Evolutionary conservation across 2,113 vertebrate species (phyloP).

Genomic region (Dipodomys ordii): DNA sequence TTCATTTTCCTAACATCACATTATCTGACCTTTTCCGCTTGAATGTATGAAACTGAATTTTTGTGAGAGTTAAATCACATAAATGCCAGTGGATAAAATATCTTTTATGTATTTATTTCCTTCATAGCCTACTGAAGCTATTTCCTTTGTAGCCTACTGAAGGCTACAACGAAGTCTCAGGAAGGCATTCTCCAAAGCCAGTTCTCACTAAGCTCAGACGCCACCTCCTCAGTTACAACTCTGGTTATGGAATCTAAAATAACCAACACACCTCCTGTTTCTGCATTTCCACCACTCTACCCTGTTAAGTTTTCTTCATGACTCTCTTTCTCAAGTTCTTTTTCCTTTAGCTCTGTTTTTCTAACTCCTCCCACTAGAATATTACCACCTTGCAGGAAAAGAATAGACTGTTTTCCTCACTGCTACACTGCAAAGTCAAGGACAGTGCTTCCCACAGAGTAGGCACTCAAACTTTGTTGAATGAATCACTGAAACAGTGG

Average conservation of each 20-base stretch:
- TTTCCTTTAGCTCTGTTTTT: neutral
- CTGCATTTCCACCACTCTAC: neutral
- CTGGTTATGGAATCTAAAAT: neutral
- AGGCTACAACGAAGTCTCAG: neutral
- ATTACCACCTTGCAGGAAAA: neutral
- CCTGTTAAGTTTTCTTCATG: neutral
- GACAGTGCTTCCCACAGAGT: slow-evolving; percentile 56
- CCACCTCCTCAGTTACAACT: neutral
- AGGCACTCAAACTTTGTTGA: slow-evolving; percentile 67
- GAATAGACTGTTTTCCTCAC: slow-evolving; percentile 30
- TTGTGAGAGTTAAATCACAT: slow-evolving; percentile 54
- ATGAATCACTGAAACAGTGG: slow-evolving; percentile 62
- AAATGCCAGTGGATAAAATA: slow-evolving; percentile 40
- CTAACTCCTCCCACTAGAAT: neutral
- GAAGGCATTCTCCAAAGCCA: neutral
- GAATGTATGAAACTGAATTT: slow-evolving; percentile 20
- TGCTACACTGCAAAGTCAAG: slow-evolving; percentile 35
- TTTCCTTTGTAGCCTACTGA: neutral
- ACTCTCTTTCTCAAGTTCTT: neutral
- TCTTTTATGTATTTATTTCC: neutral
- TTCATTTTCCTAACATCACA: no score
- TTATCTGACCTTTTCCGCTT: no score
- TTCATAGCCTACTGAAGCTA: neutral
- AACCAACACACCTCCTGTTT: neutral
- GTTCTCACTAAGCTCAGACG: neutral